Evolutionary conservation across 35 echinoderm and acorn worm species (phyloP).

Genomic region (Eucidaris tribuloides): DNA sequence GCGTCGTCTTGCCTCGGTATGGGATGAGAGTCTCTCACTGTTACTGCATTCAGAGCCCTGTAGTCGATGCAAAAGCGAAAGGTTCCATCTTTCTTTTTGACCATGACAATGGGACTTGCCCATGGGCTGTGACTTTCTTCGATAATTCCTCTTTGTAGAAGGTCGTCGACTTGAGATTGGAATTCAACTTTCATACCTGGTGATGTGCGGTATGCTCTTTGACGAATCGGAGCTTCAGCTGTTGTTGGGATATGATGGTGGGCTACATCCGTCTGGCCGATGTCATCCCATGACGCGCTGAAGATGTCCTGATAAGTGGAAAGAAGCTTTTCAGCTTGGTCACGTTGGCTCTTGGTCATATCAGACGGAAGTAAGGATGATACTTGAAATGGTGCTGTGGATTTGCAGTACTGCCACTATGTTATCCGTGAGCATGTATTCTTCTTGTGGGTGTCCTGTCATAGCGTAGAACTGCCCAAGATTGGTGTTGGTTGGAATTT

Average conservation of each 20-base stretch:
- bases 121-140: constrained; percentile 49
- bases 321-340: background rate
- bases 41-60: background rate
- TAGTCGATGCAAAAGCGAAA: constrained; percentile 13
- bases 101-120: constrained; percentile 23
- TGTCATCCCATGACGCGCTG: background rate
- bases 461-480: background rate
- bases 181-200: background rate
- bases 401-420: background rate
- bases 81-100: background rate
- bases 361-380: background rate
- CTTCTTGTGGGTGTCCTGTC: background rate
- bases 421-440: background rate
- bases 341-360: background rate
- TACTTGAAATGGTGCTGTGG: background rate
- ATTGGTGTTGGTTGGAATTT: background rate
- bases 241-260: background rate
- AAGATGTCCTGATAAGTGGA: background rate
- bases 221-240: background rate
- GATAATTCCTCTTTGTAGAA: constrained; percentile 20
- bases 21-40: constrained; percentile 10
- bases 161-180: constrained; percentile 9
- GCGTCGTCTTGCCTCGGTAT: constrained; percentile 25
- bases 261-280: background rate
- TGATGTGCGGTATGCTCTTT: too few relatives aligned